Evolutionary conservation across 2,113 vertebrate species (phyloP), one percentile per base, ranked within the genome.

Genomic region (Rafetus swinhoei): DNA sequence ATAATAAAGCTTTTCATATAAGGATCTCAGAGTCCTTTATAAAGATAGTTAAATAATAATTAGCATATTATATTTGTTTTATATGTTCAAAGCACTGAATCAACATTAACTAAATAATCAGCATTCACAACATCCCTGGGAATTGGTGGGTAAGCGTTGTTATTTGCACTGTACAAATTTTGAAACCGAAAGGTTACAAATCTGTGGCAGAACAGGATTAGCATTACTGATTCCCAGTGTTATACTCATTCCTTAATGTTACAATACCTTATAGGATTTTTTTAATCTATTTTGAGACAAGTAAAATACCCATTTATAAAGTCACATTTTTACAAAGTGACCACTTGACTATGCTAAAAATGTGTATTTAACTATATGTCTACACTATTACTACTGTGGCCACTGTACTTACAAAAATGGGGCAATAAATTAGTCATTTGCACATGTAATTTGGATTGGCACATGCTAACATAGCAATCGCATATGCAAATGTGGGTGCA

Each of bases 41-140:
- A 88, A 4, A 60, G 19, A 86, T 15, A 3, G 81, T 69, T 80
- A 72, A 32, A 59, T 5, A 83, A 39, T 1, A 91, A 15, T 18
- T 84, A 69, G 32, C 54, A 83, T 96, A 87, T 93, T 57, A 25
- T 90, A 85, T 87, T 72, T 87, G 59, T 84, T 90, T 85, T 88
- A 76, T 74, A 93, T 0, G 0, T 62, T 93, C 79, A 69, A 76
- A 76, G 39, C 84, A 91, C 9, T 54, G 60, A 95, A 94, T 62
- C 77, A 77, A 82, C 24, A 55, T 55, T 77, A 87, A 57, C 55
- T 87, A 84, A 50, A 80, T 81, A 91, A 77, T 77, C 74, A 77
- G 45, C 27, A 22, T 13, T 77, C 72, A 77, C 12, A 77, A 50
- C 35, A 76, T 10, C 22, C 22, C 21, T 50, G 22, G 13, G 24